These are phyloP conservation scores for Platypus cylindrus DNA, from an alignment of 2,888 invertebrate genomes.

Conservation along the genomic window DNA sequence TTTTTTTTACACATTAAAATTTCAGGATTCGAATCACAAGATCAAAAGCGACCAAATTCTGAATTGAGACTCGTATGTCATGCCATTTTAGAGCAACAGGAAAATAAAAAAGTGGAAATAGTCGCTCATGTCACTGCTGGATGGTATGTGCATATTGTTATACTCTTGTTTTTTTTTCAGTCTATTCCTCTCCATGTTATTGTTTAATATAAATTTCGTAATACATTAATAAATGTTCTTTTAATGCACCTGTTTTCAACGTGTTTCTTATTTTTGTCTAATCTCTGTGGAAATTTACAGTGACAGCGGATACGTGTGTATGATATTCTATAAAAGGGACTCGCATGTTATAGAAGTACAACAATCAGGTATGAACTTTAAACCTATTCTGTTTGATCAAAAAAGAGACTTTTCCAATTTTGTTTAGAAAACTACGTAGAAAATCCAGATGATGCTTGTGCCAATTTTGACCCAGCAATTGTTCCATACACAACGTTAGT, in stretches of 20 bases:
- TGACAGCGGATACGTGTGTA: slow-evolving; percentile 67
- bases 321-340: slow-evolving; percentile 59
- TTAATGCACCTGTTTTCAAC: neutral
- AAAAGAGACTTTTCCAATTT: too few species aligned
- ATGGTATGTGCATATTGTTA: too few species aligned
- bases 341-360: slow-evolving; percentile 61
- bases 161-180: too few species aligned
- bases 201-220: too few species aligned
- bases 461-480: slow-evolving; percentile 38
- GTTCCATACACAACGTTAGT: slow-evolving; percentile 51
- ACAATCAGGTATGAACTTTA: slow-evolving; percentile 39
- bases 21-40: slow-evolving; percentile 28
- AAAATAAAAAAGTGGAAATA: slow-evolving; percentile 49
- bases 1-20: too few species aligned
- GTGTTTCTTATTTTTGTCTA: too few species aligned
- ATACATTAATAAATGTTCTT: too few species aligned
- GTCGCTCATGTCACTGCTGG: slow-evolving; percentile 66
- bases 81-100: slow-evolving; percentile 44
- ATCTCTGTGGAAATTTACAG: slow-evolving; percentile 37
- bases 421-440: slow-evolving; percentile 35
- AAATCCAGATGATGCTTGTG: slow-evolving; percentile 55
- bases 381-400: neutral
- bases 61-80: slow-evolving; percentile 52
- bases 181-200: too few species aligned
- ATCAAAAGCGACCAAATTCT: slow-evolving; percentile 30